phyloP scores from a whole-genome alignment of 2,797 vertebrate species.

The Masticophis lateralis region DNA sequence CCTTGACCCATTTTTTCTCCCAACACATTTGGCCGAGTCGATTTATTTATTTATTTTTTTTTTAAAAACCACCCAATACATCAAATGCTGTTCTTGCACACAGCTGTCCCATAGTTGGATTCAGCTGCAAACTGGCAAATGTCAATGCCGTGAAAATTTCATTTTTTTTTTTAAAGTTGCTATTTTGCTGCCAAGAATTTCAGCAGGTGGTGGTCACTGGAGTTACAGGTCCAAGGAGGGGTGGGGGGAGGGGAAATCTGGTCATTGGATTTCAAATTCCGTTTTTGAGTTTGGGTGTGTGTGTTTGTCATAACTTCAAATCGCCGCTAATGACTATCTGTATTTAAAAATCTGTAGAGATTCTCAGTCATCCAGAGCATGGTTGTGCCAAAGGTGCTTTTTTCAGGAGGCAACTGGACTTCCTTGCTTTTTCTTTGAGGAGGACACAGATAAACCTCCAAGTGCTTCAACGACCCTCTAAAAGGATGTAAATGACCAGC shows the following conservation, averaged over 20 bases:
- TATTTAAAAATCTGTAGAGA: neutral
- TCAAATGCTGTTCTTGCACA: neutral
- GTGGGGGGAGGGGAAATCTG: fast-evolving
- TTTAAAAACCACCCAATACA: neutral
- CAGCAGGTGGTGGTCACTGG: neutral
- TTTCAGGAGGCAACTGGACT: too few relatives aligned
- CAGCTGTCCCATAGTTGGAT: neutral
- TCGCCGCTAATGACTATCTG: neutral
- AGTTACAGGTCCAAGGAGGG: neutral
- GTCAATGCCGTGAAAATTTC: neutral
- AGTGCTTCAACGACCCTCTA: too few relatives aligned
- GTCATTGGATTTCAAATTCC: too few relatives aligned
- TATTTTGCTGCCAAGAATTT: neutral
- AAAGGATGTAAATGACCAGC: too few relatives aligned
- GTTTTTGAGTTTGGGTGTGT: too few relatives aligned
- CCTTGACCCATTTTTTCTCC: neutral
- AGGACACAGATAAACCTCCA: too few relatives aligned
- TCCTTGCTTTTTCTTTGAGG: too few relatives aligned
- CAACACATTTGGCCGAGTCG: neutral
- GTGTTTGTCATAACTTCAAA: neutral
- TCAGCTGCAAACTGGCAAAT: neutral
- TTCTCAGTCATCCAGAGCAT: too few relatives aligned
- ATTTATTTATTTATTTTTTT: neutral
- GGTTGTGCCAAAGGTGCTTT: too few relatives aligned
- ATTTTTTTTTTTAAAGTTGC: neutral